These are phyloP conservation scores for Gasteruption jaculator DNA, from an alignment of 2,888 invertebrate species.

Conservation along the genomic window DNA sequence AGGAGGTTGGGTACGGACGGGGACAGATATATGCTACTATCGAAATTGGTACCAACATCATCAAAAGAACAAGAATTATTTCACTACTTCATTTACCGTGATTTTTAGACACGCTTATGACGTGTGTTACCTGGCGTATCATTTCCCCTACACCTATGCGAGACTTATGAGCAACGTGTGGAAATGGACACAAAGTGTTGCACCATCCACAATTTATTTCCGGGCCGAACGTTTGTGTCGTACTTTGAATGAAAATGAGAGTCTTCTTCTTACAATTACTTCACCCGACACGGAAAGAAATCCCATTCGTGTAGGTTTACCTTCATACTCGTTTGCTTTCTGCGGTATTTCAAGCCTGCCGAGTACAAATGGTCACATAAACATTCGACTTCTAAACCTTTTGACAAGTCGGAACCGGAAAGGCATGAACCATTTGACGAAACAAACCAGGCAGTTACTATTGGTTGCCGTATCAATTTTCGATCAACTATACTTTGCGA, in stretches of 20 bases:
- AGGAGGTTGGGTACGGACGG: slow-evolving; percentile 69
- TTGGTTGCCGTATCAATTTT: too few species aligned
- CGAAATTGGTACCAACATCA: slow-evolving; percentile 68
- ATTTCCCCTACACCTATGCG: slow-evolving; percentile 82
- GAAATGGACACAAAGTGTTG: slow-evolving; percentile 59
- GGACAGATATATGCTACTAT: slow-evolving; percentile 77
- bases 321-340: too few species aligned
- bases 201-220: slow-evolving; percentile 57
- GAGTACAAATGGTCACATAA: too few species aligned
- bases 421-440: too few species aligned
- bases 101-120: slow-evolving; percentile 72
- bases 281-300: slow-evolving; percentile 56
- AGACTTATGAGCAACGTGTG: slow-evolving; percentile 70
- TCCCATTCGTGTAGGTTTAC: slow-evolving; percentile 58
- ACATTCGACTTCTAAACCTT: too few species aligned
- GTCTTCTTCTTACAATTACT: slow-evolving; percentile 74
- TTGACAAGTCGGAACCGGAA: too few species aligned
- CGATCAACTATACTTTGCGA: too few species aligned
- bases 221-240: slow-evolving; percentile 66
- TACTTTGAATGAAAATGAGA: slow-evolving; percentile 68
- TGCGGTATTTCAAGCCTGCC: too few species aligned
- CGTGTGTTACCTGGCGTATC: slow-evolving; percentile 81
- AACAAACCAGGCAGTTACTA: too few species aligned
- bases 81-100: slow-evolving; percentile 75
- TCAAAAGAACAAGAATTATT: slow-evolving; percentile 60